Evolutionary conservation across 2,113 vertebrate genomes (phyloP).

Genomic region (Gadus macrocephalus): DNA sequence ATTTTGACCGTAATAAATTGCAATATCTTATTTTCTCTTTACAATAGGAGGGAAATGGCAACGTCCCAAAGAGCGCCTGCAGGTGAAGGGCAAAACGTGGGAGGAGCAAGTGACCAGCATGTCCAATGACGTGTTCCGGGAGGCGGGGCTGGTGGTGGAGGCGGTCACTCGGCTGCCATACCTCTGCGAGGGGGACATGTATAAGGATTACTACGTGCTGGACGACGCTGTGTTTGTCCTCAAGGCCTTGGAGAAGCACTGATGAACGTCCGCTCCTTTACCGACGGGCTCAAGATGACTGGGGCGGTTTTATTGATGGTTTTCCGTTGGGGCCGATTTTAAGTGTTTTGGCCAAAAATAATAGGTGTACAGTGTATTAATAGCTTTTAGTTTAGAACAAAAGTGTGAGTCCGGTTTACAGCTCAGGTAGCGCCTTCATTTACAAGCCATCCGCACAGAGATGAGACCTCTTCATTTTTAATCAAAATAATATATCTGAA

Average conservation of each 20-base stretch:
- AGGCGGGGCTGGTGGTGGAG: conserved; percentile 86
- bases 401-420: conserved; percentile 23
- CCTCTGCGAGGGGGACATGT: conserved; percentile 97
- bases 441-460: conserved; percentile 41
- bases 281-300: neutral
- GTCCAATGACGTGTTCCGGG: conserved; percentile 80
- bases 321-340: neutral
- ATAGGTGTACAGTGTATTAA: neutral
- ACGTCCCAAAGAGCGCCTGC: conserved; percentile 84
- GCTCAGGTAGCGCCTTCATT: conserved; percentile 39
- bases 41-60: conserved; percentile 89
- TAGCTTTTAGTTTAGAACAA: conserved; percentile 17
- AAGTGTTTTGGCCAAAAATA: neutral
- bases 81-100: conserved; percentile 88
- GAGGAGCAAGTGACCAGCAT: conserved; percentile 93
- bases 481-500: conserved; percentile 22
- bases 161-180: conserved; percentile 93
- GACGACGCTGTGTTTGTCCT: conserved; percentile 95
- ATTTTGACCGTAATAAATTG: neutral
- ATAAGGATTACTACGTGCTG: conserved; percentile 93
- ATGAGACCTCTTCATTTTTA: conserved; percentile 14
- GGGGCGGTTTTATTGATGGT: too few relatives aligned
- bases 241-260: conserved; percentile 58
- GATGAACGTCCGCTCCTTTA: neutral
- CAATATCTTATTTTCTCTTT: neutral